Evolutionary conservation across 2,797 vertebrate species (phyloP), one percentile per base, ranked within the genome.

Genomic region (Falco concolor): DNA sequence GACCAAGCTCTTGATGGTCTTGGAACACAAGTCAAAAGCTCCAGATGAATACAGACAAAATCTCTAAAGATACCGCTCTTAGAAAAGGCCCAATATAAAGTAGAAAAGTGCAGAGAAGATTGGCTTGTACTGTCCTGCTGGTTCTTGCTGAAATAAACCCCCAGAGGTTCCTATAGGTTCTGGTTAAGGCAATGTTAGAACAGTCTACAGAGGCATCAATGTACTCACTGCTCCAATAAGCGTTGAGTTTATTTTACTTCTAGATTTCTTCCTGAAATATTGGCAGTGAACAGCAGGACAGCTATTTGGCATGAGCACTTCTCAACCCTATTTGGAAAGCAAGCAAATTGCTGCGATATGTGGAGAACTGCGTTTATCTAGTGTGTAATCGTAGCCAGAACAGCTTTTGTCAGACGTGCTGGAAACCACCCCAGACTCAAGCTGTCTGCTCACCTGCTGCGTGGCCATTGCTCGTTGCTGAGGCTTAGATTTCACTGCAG

Each of bases 181-280:
- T n/a, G 1, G 2, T 74, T 22, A 40, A 84, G n/a, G 22, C 36
- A 5, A 0, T 5, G 40, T 21, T 13, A 9, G 80, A 49, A 5
- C 3, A 2, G 36, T 2, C 61, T 22, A 1, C 7, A 34, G 80
- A 53, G 12, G 1, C 75, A 64, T 21, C 59, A 13, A 1, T 36
- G 7, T 2, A 8, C 9, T 17, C 50, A 2, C 45, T 25, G 32
- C 53, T 68, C 38, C 52, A 6, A 1, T 2, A 28, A 38, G 38
- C 4, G 6, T 27, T 27, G 10, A 0, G 4, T 7, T 47, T 3
- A 32, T 67, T 70, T 40, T 6, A 47, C 44, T 60, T 30, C 3
- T 11, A 12, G 12, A 8, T 80, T 74, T 70, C 28, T 38, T 21
- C 64, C 44, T 32, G 10, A 45, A 56, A 25, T 15, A 23, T 15